phyloP scores from a whole-genome alignment of 1,140 invertebrate genomes.

The Drosophila truncata region DNA sequence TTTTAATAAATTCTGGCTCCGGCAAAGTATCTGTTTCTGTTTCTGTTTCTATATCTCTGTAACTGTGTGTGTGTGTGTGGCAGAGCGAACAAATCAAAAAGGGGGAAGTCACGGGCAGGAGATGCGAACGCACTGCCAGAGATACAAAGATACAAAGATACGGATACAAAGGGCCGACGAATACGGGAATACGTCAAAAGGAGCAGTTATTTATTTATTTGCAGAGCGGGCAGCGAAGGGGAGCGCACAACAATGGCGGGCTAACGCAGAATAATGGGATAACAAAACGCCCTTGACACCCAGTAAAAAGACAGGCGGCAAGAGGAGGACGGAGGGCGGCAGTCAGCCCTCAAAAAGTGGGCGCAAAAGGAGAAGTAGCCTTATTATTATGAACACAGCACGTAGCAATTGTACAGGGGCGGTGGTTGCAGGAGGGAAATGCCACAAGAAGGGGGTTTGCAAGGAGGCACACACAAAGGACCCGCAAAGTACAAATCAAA shows the following conservation, averaged over 20 bases:
- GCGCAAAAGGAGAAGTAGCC: constrained; percentile 66
- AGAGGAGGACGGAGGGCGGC: not conserved
- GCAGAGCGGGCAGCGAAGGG: constrained; percentile 24
- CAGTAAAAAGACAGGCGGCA: constrained; percentile 72
- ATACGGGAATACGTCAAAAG: constrained; percentile 75
- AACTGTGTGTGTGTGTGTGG: constrained; percentile 31
- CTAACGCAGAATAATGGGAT: constrained; percentile 85
- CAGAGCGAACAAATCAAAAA: constrained; percentile 79
- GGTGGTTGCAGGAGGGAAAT: not conserved
- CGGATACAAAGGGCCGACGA: constrained; percentile 40
- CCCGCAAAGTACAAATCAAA: constrained; percentile 80
- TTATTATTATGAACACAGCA: constrained; percentile 83
- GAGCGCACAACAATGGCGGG: constrained; percentile 71
- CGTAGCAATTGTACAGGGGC: constrained; percentile 64
- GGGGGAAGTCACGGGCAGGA: constrained; percentile 55
- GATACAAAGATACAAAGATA: constrained; percentile 30
- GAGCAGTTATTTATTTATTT: constrained; percentile 85
- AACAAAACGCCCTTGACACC: constrained; percentile 85
- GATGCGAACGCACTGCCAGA: constrained; percentile 25
- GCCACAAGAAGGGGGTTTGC: constrained; percentile 9
- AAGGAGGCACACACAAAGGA: constrained; percentile 55
- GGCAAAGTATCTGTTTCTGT: constrained; percentile 18
- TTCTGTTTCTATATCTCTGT: constrained; percentile 18
- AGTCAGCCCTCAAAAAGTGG: constrained; percentile 72
- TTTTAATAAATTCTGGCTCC: constrained; percentile 78